Evolutionary conservation across 2,888 invertebrate species (phyloP).

Genomic region (Himalopsyche anomala): DNA sequence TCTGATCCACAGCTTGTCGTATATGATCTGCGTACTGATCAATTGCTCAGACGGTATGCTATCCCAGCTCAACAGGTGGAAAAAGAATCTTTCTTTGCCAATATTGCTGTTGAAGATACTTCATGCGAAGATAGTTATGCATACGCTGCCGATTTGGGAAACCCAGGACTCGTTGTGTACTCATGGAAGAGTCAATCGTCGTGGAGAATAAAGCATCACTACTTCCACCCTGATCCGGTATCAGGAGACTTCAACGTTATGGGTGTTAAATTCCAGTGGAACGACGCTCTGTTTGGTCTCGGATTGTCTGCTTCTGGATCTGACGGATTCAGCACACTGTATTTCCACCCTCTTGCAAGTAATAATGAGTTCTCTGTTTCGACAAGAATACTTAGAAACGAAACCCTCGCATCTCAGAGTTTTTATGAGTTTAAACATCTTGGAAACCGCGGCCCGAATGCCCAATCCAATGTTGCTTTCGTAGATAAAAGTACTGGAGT

Average conservation of each 20-base stretch:
- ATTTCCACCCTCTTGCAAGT: constrained; percentile 88
- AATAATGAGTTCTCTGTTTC: constrained; percentile 86
- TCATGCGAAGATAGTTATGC: constrained; percentile 85
- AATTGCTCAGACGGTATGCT: constrained; percentile 80
- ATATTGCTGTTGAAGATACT: constrained; percentile 86
- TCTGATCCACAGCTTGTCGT: constrained; percentile 80
- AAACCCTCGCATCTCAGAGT: constrained; percentile 76
- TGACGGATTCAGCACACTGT: constrained; percentile 83
- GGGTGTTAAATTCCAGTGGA: constrained; percentile 84
- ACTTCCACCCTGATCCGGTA: constrained; percentile 83
- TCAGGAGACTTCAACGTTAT: constrained; percentile 85
- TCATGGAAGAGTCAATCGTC: constrained; percentile 84
- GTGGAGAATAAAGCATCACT: constrained; percentile 85
- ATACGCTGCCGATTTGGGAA: constrained; percentile 84
- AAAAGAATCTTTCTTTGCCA: constrained; percentile 84
- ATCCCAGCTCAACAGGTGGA: constrained; percentile 82
- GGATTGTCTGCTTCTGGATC: constrained; percentile 81
- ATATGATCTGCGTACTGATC: constrained; percentile 85
- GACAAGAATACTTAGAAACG: constrained; percentile 81
- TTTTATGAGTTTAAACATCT: constrained; percentile 82
- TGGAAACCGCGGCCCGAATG: constrained; percentile 83
- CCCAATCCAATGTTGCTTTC: constrained; percentile 85
- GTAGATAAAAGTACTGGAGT: constrained; percentile 84
- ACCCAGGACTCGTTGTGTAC: constrained; percentile 84
- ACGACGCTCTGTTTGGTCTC: constrained; percentile 86